Conservation (phyloP, 2,888 invertebrate species). For the Temnothorax unifasciatus region DNA sequence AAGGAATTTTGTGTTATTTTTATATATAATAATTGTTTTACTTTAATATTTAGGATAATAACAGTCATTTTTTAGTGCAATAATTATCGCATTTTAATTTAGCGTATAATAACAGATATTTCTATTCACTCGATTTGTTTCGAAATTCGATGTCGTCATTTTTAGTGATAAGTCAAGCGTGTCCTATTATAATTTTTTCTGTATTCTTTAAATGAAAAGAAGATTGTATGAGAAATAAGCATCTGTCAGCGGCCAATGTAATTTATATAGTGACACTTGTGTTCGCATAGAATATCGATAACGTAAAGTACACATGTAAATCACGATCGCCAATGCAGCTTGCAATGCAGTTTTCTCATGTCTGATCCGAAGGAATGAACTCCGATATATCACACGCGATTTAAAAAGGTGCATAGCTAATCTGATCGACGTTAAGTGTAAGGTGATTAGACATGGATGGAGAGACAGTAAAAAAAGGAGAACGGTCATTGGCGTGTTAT, state of each 20-base stretch:
- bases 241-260: not conserved
- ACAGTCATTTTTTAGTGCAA: not conserved
- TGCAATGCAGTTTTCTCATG: not conserved
- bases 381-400: not conserved
- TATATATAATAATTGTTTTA: not conserved
- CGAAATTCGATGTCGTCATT: not conserved
- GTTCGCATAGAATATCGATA: not conserved
- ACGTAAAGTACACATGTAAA: not conserved
- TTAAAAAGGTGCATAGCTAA: slow-evolving; percentile 18
- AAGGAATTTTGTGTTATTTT: not conserved
- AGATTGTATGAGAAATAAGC: not conserved
- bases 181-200: not conserved
- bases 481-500: not conserved
- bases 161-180: not conserved
- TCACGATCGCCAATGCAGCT: not conserved
- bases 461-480: slow-evolving; percentile 18
- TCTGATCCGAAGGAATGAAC: not conserved
- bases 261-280: slow-evolving; percentile 21
- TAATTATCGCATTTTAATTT: not conserved
- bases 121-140: not conserved
- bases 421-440: not conserved
- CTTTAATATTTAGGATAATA: not conserved
- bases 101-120: not conserved
- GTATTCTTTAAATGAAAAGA: not conserved
- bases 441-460: not conserved